Evolutionary conservation across 2,113 vertebrate genomes (phyloP).

Genomic region (Hymenochirus boettgeri): DNA sequence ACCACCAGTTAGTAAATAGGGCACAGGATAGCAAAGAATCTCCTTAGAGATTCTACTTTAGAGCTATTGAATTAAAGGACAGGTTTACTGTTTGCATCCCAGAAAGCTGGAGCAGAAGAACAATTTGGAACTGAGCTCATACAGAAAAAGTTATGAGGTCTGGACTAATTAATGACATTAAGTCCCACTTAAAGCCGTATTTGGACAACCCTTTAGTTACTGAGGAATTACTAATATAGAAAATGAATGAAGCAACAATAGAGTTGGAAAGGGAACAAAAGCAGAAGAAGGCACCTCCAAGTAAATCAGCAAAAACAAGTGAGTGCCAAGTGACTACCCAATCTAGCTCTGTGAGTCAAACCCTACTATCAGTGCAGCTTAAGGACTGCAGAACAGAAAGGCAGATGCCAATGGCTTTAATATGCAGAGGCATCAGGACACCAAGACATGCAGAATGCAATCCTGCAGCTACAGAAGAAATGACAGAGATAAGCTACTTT

Average conservation of each 20-base stretch:
- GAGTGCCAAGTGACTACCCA: background rate
- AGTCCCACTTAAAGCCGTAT: background rate
- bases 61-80: background rate
- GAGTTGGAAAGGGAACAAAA: too few relatives aligned
- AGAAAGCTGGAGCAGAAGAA: background rate
- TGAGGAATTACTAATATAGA: background rate
- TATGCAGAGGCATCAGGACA: background rate
- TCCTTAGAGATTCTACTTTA: background rate
- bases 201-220: too few relatives aligned
- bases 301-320: background rate
- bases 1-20: background rate
- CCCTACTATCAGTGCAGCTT: background rate
- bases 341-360: background rate
- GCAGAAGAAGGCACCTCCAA: background rate
- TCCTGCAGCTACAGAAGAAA: background rate
- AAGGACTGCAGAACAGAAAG: too few relatives aligned
- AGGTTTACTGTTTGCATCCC: background rate
- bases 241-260: background rate
- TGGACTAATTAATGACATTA: background rate
- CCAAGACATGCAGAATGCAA: background rate
- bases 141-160: background rate
- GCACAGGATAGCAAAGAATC: constrained; percentile 1
- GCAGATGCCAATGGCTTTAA: background rate
- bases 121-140: background rate
- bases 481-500: background rate